Base-by-base conservation (phyloP, 2,113 vertebrate species). In the Lethenteron reissneri region DNA sequence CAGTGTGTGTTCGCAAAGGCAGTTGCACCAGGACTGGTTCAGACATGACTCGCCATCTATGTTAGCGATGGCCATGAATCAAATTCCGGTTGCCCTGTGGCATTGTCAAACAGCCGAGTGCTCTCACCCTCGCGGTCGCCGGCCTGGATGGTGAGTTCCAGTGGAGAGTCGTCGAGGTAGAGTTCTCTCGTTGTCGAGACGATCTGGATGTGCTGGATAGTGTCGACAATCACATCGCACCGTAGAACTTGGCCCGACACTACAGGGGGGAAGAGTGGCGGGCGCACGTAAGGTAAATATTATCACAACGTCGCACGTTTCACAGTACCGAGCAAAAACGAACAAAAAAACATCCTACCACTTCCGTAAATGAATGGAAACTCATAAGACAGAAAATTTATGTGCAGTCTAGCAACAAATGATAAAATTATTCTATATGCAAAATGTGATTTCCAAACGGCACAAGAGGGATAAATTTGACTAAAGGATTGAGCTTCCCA, bases 171-270 rank as follows among this genome's bases (percentile, higher is more conserved):
- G 76, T 99, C 94, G 5, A 99, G 83, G 74, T 95, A 90, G 1
- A 99, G 86, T 74, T 99, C 92, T 8, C 90, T 84, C 9, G 91
- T 99, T 10, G 94, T 97, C 21, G 94, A 99, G 64, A 90, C 86
- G 0, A 99, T 83, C 75, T 89, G 87, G 73, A 99, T 90, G 70
- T 79, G 86, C 2, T 80, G 86, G 76, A 99, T 92, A 62, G 88
- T 77, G 76, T 97, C 94, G 0, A 95, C 87, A 0, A 96, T 95
- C 56, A 88, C 91, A 11, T 97, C 92, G 17, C 92, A 96, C 56
- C 88, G 88, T 71, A 99, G 81, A 3, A 95, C 83, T 75, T 91
- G 89, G 9, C 94, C 92, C 0, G 88, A 91, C 70, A 84, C 94
- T 97, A 72, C 9, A 68, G 64, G 72, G 9, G 73, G 71, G 12